Percentiles rank a stretch among this genome's conserved stretches.
These are phyloP conservation scores for Dicerorhinus sumatrensis DNA, from an alignment of 2,113 vertebrate genomes.

Conservation along the genomic window DNA sequence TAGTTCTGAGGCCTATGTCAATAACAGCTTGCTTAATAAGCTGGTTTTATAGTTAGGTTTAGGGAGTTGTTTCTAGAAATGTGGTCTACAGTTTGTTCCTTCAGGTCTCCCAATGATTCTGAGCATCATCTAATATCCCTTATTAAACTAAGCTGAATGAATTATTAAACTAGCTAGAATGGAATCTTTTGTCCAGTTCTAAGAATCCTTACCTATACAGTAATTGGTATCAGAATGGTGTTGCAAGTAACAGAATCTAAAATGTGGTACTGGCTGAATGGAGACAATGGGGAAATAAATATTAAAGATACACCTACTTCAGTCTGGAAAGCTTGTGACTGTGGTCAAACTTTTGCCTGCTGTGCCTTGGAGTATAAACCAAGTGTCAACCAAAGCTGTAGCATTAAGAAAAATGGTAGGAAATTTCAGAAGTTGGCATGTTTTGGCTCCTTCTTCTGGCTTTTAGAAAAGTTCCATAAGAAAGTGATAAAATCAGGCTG, in stretches of 20 bases:
- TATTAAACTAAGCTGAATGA: neutral
- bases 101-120: neutral
- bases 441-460: neutral
- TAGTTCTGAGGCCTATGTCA: neutral
- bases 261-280: neutral
- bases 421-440: neutral
- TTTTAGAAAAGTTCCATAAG: constrained; percentile 18
- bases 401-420: neutral
- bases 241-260: neutral
- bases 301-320: neutral
- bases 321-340: neutral
- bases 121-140: neutral
- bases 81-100: neutral
- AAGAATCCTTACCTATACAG: neutral
- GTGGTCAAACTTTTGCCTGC: neutral
- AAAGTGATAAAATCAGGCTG: constrained; percentile 8
- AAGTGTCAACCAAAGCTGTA: neutral
- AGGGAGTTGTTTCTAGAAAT: neutral
- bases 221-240: neutral
- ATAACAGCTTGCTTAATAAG: neutral
- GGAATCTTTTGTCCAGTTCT: neutral
- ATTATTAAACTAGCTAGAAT: neutral
- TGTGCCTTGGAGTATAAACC: neutral
- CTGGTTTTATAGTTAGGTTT: neutral
- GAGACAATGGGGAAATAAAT: neutral